Base-by-base conservation (phyloP, 2,113 vertebrate genomes). In the Vulpes vulpes region DNA sequence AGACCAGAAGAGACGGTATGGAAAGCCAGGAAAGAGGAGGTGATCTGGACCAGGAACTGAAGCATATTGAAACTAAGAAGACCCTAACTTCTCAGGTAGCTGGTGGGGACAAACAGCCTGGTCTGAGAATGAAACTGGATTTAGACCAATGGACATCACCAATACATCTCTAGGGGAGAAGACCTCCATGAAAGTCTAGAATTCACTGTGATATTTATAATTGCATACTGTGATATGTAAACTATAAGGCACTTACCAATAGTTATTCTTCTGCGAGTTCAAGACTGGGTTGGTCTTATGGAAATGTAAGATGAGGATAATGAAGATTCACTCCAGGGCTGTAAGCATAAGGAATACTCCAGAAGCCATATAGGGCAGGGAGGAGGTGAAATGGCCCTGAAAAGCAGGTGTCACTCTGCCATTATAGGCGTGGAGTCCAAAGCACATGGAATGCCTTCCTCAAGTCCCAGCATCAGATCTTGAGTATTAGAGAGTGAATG, bases 151-250 rank as follows among this genome's bases (percentile, higher is more conserved):
- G 20, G 27, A 55, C 20, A 64, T 38, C 12, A 95, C 38, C 32
- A 80, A 2, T 49, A 22, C 30, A 43, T 93, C 35, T 53, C 30
- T 57, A 89, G 51, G 32, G 60, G 82, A 89, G n/a, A 89, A 89
- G 49, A 89, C 4, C 32, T 59, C 23, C 38, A 30, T 55, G 35
- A 62, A 83, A 87, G 4, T 91, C 59, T 81, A 76, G 22, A 67
- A 82, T 87, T 87, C 67, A 74, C 53, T 79, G 8, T 91, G 55
- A 57, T 35, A 57, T 38, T 74, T 30, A 4, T 43, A 78, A 62
- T 51, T 96, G 43, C 43, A 86, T 82, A 78, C 64, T 86, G 55
- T n/a, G 11, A 76, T 35, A 71, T 65, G 27, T 80, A 85, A 93
- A 71, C 67, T 53, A 16, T 51, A 81, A 78, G 62, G 51, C 69